Evolutionary conservation across 2,113 vertebrate genomes (phyloP).

Genomic region (Mixornis gularis): DNA sequence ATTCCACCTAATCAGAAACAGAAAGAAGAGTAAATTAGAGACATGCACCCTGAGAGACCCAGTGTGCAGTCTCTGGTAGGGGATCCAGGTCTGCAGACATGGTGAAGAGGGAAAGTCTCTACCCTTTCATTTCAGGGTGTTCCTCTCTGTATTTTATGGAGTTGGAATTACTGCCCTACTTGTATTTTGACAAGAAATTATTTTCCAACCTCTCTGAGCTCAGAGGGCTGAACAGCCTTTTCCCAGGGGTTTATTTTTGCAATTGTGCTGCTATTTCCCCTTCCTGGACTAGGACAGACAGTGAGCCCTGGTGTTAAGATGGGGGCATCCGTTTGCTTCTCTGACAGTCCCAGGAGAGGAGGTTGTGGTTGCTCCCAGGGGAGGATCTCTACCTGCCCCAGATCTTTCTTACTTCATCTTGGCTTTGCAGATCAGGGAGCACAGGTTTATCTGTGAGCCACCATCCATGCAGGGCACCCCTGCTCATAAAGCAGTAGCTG

Average conservation of each 20-base stretch:
- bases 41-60: not conserved
- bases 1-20: not conserved
- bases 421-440: not conserved
- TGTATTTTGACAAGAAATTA: not conserved
- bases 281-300: not conserved
- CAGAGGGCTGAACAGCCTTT: not conserved
- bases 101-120: not conserved
- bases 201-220: not conserved
- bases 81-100: not conserved
- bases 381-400: not conserved
- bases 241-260: constrained; percentile 16
- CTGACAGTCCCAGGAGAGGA: not conserved
- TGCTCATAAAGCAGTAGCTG: not conserved
- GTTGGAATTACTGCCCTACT: not conserved
- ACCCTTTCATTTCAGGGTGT: not conserved
- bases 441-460: not conserved
- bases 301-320: not conserved
- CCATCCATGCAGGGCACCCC: fast-evolving
- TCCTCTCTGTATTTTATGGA: not conserved
- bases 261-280: not conserved
- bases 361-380: not conserved
- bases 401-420: not conserved
- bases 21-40: not conserved
- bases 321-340: not conserved
- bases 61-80: not conserved